phyloP scores from a whole-genome alignment of 2,797 vertebrate species.

The Graptemys geographica region DNA sequence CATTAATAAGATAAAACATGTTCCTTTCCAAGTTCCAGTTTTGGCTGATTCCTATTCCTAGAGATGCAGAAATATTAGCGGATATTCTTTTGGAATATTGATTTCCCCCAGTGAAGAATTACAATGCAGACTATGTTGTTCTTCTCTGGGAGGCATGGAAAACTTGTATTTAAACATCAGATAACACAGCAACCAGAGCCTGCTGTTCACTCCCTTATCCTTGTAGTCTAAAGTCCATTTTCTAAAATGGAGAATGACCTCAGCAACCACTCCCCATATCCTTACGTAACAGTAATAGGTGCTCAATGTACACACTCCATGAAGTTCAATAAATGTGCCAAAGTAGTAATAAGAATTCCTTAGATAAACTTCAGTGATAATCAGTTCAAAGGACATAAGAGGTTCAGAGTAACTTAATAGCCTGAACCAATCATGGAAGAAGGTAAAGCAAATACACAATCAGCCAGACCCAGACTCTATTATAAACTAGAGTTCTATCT shows the following conservation, averaged over 20 bases:
- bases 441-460: not conserved
- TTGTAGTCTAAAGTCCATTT: not conserved
- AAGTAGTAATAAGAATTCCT: not conserved
- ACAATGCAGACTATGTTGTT: not conserved
- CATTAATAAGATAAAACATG: not conserved
- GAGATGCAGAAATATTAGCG: not conserved
- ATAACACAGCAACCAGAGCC: not conserved
- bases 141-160: not conserved
- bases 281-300: not conserved
- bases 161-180: slow-evolving; percentile 6
- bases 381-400: not conserved
- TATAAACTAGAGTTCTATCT: not conserved
- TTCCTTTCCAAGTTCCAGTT: not conserved
- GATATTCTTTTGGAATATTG: slow-evolving; percentile 4
- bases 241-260: not conserved
- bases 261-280: not conserved
- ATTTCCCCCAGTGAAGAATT: not conserved
- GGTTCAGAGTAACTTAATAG: not conserved
- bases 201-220: not conserved
- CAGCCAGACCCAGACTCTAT: not conserved
- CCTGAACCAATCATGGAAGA: not conserved
- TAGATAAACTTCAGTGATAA: not conserved
- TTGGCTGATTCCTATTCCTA: slow-evolving; percentile 13
- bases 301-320: not conserved
- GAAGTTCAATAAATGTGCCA: not conserved